These are phyloP conservation scores for Campopleginae sp. DNA, from an alignment of 2,888 invertebrate genomes.

Conservation along the genomic window DNA sequence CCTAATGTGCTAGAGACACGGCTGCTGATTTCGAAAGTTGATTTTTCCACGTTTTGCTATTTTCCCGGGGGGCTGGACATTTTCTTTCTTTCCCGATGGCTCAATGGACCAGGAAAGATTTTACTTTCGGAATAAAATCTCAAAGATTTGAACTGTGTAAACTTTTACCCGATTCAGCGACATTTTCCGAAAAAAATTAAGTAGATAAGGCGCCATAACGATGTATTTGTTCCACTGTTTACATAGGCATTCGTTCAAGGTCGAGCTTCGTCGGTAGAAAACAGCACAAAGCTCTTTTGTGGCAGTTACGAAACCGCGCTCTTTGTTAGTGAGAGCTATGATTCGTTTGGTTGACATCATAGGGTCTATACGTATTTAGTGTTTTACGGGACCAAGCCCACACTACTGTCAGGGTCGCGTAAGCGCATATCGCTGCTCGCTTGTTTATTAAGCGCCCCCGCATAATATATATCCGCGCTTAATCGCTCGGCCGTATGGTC, in stretches of 20 bases:
- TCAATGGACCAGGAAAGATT: too few species aligned
- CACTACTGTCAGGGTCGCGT: slow-evolving; percentile 2
- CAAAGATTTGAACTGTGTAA: too few species aligned
- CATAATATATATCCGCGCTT: background rate
- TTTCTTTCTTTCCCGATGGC: too few species aligned
- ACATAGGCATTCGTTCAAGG: background rate
- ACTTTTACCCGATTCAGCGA: too few species aligned
- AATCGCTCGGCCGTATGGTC: background rate
- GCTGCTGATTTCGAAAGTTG: too few species aligned
- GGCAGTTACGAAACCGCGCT: background rate
- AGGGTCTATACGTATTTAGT: background rate
- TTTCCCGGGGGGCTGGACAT: too few species aligned
- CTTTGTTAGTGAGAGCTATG: background rate
- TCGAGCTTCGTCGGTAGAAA: background rate
- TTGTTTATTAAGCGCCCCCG: background rate
- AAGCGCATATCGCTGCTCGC: background rate
- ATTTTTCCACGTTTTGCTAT: too few species aligned
- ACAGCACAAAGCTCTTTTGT: background rate
- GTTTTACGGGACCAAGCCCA: slow-evolving; percentile 1
- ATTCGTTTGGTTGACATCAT: background rate
- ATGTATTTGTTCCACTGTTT: too few species aligned
- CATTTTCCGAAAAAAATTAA: too few species aligned
- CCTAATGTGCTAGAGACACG: too few species aligned
- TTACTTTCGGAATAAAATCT: too few species aligned
- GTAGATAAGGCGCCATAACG: too few species aligned